Conservation (phyloP, 2,888 invertebrate species). For the Epinotia demarniana region DNA sequence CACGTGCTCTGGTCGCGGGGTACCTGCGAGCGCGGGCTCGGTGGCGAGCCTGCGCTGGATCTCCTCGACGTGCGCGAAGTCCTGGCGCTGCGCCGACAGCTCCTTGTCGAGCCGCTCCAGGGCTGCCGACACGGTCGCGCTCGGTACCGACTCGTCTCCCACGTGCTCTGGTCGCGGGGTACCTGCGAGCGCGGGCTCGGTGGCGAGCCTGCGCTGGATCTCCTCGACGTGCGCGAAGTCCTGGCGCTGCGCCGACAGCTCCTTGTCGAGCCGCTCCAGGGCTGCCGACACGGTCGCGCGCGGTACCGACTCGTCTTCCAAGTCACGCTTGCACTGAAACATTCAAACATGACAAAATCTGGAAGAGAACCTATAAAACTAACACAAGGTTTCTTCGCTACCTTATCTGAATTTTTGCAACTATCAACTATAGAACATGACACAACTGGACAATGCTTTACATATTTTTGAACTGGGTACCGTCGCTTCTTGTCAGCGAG, state of each 20-base stretch:
- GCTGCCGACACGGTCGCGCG: slow-evolving; percentile 55
- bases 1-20: too few relatives aligned
- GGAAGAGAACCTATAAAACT: too few relatives aligned
- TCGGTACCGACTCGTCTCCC: slow-evolving; percentile 62
- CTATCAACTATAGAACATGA: too few relatives aligned
- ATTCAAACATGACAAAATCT: too few relatives aligned
- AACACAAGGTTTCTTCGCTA: too few relatives aligned
- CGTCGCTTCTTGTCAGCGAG: too few relatives aligned
- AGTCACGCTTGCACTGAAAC: slow-evolving; percentile 58
- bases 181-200: slow-evolving; percentile 73
- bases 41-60: slow-evolving; percentile 84
- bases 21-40: slow-evolving; percentile 71
- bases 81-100: slow-evolving; percentile 77
- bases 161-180: too few relatives aligned
- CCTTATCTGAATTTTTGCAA: too few relatives aligned
- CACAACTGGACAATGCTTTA: too few relatives aligned
- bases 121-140: slow-evolving; percentile 54
- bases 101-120: slow-evolving; percentile 72
- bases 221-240: slow-evolving; percentile 85
- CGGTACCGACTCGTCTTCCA: slow-evolving; percentile 65
- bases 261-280: slow-evolving; percentile 68
- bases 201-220: slow-evolving; percentile 83
- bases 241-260: slow-evolving; percentile 77
- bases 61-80: slow-evolving; percentile 85
- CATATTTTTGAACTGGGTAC: too few relatives aligned